A percentile compares a stretch with the other conserved stretches of the same genome.
These are phyloP conservation scores for Lycia hirtaria DNA, from an alignment of 2,888 invertebrate species.

Conservation along the genomic window DNA sequence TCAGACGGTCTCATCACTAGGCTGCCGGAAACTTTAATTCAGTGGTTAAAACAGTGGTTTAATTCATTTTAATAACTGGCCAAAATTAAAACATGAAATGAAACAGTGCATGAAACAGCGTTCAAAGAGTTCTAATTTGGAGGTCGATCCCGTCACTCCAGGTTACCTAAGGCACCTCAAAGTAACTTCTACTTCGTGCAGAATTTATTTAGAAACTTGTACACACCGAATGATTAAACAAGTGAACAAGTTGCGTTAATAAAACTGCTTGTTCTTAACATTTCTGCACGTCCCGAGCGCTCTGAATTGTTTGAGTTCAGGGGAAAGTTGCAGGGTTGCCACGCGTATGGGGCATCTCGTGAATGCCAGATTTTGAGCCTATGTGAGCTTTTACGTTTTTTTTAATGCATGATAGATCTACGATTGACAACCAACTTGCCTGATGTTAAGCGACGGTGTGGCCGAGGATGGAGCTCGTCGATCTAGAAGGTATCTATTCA, in stretches of 20 bases:
- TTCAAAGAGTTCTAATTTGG: conserved; percentile 13
- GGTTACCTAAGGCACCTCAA: conserved; percentile 54
- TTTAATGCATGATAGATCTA: no score
- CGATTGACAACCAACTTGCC: no score
- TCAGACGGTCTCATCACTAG: no score
- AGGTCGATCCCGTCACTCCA: conserved; percentile 1
- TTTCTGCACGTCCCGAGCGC: conserved; percentile 9
- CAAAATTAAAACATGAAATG: no score
- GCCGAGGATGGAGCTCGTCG: no score
- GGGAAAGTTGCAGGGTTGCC: not conserved
- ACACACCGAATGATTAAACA: conserved; percentile 61
- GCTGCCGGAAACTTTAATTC: no score
- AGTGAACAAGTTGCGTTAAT: conserved; percentile 56
- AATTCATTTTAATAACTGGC: no score
- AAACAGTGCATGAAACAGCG: no score
- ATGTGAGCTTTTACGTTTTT: no score
- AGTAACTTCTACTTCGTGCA: conserved; percentile 52
- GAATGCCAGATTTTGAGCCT: not conserved
- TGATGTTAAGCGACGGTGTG: no score
- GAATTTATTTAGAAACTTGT: conserved; percentile 63
- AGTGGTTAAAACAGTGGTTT: conserved; percentile 3
- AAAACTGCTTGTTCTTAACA: conserved; percentile 56
- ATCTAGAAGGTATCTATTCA: no score
- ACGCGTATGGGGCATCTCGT: not conserved
- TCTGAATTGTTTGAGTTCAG: conserved; percentile 49